A percentile compares a stretch with the other conserved stretches of the same genome.
Evolutionary conservation across 2,113 vertebrate genomes (phyloP).

Genomic region (Melanotaenia duboulayi): DNA sequence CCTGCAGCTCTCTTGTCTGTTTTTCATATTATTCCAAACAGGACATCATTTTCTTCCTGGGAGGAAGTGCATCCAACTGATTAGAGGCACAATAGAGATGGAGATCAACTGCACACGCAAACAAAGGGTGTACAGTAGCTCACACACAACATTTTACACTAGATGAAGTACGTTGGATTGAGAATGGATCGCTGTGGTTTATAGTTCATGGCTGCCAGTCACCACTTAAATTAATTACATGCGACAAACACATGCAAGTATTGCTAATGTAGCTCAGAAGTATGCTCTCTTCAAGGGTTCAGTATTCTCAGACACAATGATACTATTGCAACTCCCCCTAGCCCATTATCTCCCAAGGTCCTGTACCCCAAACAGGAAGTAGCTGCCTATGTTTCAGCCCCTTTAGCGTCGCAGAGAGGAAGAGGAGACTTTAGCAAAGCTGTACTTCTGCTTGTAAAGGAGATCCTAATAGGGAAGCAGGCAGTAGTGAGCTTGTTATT

Average conservation of each 20-base stretch:
- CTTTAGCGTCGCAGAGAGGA: constrained; percentile 3
- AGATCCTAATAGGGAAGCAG: constrained; percentile 13
- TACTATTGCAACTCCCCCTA: constrained; percentile 1
- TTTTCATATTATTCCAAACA: constrained; percentile 66
- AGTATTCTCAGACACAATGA: constrained; percentile 6
- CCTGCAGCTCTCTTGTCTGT: constrained; percentile 32
- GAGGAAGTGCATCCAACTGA: constrained; percentile 63
- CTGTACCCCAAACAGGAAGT: constrained; percentile 61
- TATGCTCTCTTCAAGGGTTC: not conserved
- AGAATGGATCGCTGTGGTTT: constrained; percentile 38
- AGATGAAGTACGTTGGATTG: constrained; percentile 54
- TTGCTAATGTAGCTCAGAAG: not conserved
- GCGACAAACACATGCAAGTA: not conserved
- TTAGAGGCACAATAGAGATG: constrained; percentile 54
- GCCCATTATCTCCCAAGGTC: constrained; percentile 46
- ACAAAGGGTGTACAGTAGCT: constrained; percentile 10
- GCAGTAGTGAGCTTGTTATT: constrained; percentile 30
- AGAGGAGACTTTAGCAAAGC: not conserved
- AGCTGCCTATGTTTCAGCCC: constrained; percentile 27
- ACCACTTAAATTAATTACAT: constrained; percentile 65
- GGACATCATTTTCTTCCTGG: constrained; percentile 56
- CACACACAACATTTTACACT: constrained; percentile 13
- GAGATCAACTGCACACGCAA: constrained; percentile 26
- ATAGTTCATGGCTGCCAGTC: constrained; percentile 38
- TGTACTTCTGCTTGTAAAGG: not conserved